These are phyloP conservation scores for Falcaria lacertinaria DNA, from an alignment of 2,888 invertebrate genomes.

Conservation along the genomic window DNA sequence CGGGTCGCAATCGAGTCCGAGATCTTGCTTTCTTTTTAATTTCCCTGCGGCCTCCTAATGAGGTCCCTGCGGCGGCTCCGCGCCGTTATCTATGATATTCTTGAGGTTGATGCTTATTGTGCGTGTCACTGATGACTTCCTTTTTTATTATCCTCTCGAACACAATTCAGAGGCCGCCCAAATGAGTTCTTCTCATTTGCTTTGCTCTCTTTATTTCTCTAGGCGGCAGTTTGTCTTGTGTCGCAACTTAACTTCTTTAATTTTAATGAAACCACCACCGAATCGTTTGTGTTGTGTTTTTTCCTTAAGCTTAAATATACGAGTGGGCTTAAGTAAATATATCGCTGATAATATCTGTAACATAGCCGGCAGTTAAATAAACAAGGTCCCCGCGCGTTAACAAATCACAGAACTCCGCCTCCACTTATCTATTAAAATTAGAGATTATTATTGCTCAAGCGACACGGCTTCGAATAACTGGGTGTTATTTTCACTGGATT, in stretches of 20 bases:
- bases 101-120: constrained; percentile 81
- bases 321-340: background rate
- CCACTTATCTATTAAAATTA: constrained; percentile 78
- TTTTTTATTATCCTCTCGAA: constrained; percentile 79
- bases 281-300: constrained; percentile 38
- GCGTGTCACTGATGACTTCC: constrained; percentile 80
- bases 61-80: constrained; percentile 67
- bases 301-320: constrained; percentile 3
- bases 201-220: constrained; percentile 77
- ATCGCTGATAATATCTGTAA: constrained; percentile 15
- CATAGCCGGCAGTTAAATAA: constrained; percentile 21
- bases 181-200: constrained; percentile 78
- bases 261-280: constrained; percentile 58
- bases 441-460: constrained; percentile 71
- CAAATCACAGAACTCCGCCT: constrained; percentile 73
- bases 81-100: constrained; percentile 79
- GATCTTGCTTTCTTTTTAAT: constrained; percentile 80
- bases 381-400: constrained; percentile 40
- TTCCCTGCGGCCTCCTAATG: constrained; percentile 80
- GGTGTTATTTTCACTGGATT: constrained; percentile 78
- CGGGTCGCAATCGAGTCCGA: constrained; percentile 75
- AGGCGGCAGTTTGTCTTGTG: constrained; percentile 75
- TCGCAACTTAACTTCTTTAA: constrained; percentile 69
- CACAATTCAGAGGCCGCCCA: constrained; percentile 76
- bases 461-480: constrained; percentile 48